Percentiles rank a stretch among this genome's conserved stretches.
These are phyloP conservation scores for Rousettus madagascariensis DNA, from an alignment of 2,797 vertebrate species.

Conservation along the genomic window DNA sequence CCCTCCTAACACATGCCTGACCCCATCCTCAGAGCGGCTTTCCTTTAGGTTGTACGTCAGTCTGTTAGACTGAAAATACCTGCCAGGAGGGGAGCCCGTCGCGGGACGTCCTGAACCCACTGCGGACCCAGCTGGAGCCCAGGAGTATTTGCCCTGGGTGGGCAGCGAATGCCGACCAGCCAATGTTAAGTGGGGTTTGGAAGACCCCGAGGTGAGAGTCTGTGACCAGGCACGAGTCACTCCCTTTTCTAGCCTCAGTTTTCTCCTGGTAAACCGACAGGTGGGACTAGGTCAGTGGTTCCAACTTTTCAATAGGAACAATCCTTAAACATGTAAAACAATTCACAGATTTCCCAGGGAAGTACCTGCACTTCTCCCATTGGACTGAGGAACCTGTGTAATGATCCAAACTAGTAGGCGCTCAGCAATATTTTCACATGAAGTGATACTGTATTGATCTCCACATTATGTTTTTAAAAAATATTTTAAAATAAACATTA, in stretches of 20 bases:
- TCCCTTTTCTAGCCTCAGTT: not conserved
- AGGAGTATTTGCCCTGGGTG: not conserved
- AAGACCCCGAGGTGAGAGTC: not conserved
- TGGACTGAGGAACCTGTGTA: not conserved
- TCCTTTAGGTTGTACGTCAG: not conserved
- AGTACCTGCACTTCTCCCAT: not conserved
- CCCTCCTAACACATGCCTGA: not conserved
- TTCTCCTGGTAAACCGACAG: not conserved
- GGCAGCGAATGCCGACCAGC: not conserved
- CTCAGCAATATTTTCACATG: not conserved
- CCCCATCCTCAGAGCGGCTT: not conserved
- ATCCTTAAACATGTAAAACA: not conserved
- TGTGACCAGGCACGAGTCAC: not conserved
- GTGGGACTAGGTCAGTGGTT: not conserved
- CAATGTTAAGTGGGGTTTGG: not conserved
- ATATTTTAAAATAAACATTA: not conserved
- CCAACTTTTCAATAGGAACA: not conserved
- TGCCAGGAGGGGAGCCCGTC: not conserved
- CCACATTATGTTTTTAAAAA: not conserved
- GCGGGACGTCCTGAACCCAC: not conserved
- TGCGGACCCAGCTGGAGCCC: not conserved
- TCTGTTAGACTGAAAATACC: not conserved
- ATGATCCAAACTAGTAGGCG: not conserved
- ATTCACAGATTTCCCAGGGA: not conserved
- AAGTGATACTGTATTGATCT: not conserved